Percentiles rank a stretch among this genome's conserved stretches.
Evolutionary conservation across 2,797 vertebrate species (phyloP).

Genomic region (Eidolon dupreanum): DNA sequence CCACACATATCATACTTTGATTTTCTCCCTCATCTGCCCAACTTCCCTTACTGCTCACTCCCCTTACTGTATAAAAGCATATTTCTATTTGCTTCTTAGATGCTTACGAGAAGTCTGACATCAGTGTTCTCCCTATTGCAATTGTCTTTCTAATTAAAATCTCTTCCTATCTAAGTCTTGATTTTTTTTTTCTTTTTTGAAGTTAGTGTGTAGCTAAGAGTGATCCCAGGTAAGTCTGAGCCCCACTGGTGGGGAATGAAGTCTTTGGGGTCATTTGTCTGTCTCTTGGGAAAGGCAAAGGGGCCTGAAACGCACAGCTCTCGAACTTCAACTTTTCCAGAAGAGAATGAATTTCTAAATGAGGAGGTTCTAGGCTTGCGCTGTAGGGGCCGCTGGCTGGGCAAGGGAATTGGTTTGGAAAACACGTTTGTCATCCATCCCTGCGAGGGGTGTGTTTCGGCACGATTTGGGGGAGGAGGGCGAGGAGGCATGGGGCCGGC

Average conservation of each 20-base stretch:
- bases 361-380: background rate
- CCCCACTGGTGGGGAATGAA: background rate
- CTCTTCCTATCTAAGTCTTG: background rate
- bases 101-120: background rate
- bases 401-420: background rate
- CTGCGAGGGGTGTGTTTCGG: background rate
- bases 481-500: background rate
- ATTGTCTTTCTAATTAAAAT: background rate
- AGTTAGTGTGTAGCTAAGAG: background rate
- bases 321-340: slow-evolving; percentile 53
- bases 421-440: background rate
- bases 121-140: background rate
- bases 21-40: background rate
- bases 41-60: background rate
- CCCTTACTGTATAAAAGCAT: fast-evolving
- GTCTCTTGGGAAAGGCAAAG: background rate
- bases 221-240: background rate
- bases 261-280: background rate
- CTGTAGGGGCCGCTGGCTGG: background rate
- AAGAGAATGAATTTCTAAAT: background rate
- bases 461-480: background rate
- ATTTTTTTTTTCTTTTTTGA: background rate
- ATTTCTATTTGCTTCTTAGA: background rate
- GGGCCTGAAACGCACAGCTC: background rate
- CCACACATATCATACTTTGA: fast-evolving